Conservation (phyloP, 2,113 vertebrate species). For the Eidolon helvum region DNA sequence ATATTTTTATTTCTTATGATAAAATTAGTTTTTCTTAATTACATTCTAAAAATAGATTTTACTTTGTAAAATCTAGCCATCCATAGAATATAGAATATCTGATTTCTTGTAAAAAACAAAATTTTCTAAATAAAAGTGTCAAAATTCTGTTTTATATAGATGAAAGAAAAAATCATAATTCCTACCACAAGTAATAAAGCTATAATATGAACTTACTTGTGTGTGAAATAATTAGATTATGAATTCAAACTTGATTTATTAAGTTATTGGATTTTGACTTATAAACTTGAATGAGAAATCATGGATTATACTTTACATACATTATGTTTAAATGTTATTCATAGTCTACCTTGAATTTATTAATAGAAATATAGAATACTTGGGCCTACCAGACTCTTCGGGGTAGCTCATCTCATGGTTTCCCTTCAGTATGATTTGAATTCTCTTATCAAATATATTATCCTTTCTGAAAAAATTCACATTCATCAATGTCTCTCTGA, state of each 20-base stretch:
- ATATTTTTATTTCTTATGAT: not conserved
- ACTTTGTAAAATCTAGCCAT: not conserved
- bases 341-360: not conserved
- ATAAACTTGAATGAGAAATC: not conserved
- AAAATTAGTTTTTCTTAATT: not conserved
- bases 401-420: not conserved
- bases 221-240: not conserved
- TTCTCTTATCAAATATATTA: not conserved
- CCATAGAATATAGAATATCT: not conserved
- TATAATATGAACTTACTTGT: not conserved
- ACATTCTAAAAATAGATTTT: slow-evolving; percentile 17
- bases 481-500: not conserved
- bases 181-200: not conserved
- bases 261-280: not conserved
- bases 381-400: not conserved
- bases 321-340: not conserved
- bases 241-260: not conserved
- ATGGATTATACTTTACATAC: not conserved
- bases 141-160: slow-evolving; percentile 13
- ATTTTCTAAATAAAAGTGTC: not conserved
- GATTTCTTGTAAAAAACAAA: not conserved
- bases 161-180: not conserved
- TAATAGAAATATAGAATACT: not conserved
- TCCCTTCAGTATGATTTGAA: not conserved
- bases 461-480: not conserved